A percentile compares a stretch with the other conserved stretches of the same genome.
Conservation (phyloP, 1,140 invertebrate genomes). For the Panulirus ornatus region DNA sequence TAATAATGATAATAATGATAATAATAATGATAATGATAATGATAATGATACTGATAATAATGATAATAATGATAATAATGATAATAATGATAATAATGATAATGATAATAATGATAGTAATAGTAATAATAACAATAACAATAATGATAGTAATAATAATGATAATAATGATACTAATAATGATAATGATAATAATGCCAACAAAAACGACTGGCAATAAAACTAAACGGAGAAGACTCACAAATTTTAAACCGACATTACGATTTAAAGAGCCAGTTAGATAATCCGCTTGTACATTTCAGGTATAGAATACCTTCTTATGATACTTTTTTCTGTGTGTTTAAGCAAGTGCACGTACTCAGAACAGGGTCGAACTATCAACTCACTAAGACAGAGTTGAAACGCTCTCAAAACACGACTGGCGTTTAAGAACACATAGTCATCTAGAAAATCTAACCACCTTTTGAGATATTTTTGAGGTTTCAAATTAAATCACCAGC, state of each 20-base stretch:
- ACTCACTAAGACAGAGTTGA: no score
- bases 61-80: neutral
- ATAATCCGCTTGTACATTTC: neutral
- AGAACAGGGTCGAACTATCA: no score
- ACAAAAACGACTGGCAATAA: neutral
- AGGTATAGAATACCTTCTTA: neutral
- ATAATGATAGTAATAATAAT: neutral
- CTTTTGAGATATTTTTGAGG: no score
- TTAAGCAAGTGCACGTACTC: no score
- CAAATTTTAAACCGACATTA: neutral
- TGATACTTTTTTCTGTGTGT: no score
- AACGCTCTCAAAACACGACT: no score
- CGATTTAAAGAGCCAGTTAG: neutral
- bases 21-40: neutral
- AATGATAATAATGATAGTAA: constrained; percentile 2
- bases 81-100: constrained; percentile 2
- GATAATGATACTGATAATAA: no score
- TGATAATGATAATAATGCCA: neutral
- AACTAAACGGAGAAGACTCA: neutral
- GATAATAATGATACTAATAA: no score
- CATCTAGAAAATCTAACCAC: no score
- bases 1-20: constrained; percentile 2
- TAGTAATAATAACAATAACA: constrained; percentile 2
- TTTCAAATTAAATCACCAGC: no score
- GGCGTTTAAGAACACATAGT: no score